Evolutionary conservation across 2,113 vertebrate genomes (phyloP).

Genomic region (Oreochromis aureus): DNA sequence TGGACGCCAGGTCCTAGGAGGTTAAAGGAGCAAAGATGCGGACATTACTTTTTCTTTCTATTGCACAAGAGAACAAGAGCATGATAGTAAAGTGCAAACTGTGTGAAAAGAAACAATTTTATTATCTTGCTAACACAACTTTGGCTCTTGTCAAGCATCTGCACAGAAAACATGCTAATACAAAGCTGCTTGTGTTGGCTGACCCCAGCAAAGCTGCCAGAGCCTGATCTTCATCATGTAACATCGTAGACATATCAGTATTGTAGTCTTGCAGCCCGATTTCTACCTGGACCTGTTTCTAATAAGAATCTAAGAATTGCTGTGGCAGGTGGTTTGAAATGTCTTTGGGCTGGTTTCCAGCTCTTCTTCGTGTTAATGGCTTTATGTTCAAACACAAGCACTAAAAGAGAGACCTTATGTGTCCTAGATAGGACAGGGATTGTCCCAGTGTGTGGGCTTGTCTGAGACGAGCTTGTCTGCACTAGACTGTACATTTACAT

Average conservation of each 20-base stretch:
- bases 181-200: not conserved
- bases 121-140: not conserved
- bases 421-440: not conserved
- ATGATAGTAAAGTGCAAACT: not conserved
- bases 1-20: too few species aligned
- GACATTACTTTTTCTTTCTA: not conserved
- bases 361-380: not conserved
- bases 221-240: not conserved
- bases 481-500: not conserved
- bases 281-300: not conserved
- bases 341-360: not conserved
- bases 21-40: not conserved
- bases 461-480: not conserved
- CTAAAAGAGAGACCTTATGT: not conserved
- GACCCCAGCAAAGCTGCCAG: not conserved
- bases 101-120: not conserved
- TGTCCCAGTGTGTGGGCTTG: not conserved
- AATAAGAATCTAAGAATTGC: not conserved
- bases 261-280: not conserved
- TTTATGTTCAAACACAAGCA: not conserved
- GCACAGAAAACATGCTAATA: not conserved
- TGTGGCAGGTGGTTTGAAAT: not conserved
- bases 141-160: not conserved
- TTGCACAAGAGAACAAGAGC: not conserved
- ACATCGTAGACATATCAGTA: not conserved